A percentile compares a stretch with the other conserved stretches of the same genome.
Evolutionary conservation across 2,888 invertebrate genomes (phyloP).

Genomic region (Fissipunctia ypsillon): DNA sequence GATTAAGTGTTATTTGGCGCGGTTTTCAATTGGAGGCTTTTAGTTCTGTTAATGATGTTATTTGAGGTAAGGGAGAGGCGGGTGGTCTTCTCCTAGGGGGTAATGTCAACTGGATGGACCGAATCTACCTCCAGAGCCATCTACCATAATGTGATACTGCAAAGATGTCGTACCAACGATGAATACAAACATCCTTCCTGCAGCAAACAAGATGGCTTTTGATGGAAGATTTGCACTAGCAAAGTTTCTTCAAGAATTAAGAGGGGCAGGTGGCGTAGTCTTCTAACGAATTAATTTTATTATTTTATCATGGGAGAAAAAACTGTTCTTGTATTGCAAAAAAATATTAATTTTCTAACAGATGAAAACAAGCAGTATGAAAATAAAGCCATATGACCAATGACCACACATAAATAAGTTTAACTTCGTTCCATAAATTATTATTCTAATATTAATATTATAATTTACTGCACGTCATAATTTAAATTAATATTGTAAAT

Average conservation of each 20-base stretch:
- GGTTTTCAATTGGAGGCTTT: conserved; percentile 45
- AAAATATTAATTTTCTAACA: not conserved
- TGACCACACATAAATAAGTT: conserved; percentile 40
- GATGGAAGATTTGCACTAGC: not conserved
- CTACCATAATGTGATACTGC: not conserved
- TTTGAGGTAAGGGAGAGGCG: not conserved
- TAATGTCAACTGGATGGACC: not conserved
- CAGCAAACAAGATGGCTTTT: no score
- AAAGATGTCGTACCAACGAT: no score
- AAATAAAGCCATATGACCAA: conserved; percentile 33
- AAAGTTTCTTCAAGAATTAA: not conserved
- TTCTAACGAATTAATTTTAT: not conserved
- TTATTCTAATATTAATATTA: conserved; percentile 47
- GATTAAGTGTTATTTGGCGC: conserved; percentile 48
- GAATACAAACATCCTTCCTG: not conserved
- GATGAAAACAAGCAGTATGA: conserved; percentile 1
- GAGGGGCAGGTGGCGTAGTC: not conserved
- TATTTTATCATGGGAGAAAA: not conserved
- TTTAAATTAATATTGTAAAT: conserved; percentile 64
- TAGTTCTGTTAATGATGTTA: conserved; percentile 23
- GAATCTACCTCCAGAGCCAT: not conserved
- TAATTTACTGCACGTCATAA: conserved; percentile 56
- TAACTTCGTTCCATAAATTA: conserved; percentile 42
- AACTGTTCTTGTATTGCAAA: not conserved
- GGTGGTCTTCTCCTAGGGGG: conserved; percentile 27